A percentile compares a stretch with the other conserved stretches of the same genome.
These are phyloP conservation scores for Ephydatia muelleri DNA, from an alignment of 37 sponge, comb jelly and placozoan genomes.

Conservation along the genomic window DNA sequence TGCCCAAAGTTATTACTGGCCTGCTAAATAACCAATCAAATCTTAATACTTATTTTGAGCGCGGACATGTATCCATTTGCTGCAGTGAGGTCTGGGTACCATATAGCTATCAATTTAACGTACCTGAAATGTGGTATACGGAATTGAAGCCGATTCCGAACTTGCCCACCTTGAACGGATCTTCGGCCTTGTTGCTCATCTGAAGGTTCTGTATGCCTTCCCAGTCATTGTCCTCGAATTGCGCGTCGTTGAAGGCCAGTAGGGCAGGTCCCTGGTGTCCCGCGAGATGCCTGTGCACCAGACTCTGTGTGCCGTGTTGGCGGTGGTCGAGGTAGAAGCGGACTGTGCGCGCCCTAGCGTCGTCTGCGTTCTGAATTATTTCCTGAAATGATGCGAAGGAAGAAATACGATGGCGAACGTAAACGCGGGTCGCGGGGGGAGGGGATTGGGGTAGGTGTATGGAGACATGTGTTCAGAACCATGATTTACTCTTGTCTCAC, in stretches of 20 bases:
- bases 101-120: too few species aligned
- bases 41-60: too few species aligned
- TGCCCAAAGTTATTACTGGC: too few species aligned
- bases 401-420: too few species aligned
- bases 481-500: slow-evolving; percentile 22
- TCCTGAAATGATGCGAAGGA: slow-evolving; percentile 17
- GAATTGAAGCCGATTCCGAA: slow-evolving; percentile 66
- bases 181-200: slow-evolving; percentile 43
- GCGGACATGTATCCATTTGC: too few species aligned
- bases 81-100: too few species aligned
- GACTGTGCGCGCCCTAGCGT: slow-evolving; percentile 63
- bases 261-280: slow-evolving; percentile 47
- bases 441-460: too few species aligned
- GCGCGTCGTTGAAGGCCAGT: slow-evolving; percentile 54
- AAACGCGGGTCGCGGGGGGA: too few species aligned
- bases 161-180: slow-evolving; percentile 55
- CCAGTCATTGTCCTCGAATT: slow-evolving; percentile 55
- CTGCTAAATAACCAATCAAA: too few species aligned
- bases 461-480: too few species aligned
- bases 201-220: slow-evolving; percentile 32
- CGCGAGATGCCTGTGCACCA: not conserved
- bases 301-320: not conserved
- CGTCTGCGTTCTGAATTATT: slow-evolving; percentile 77
- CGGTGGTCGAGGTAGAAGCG: slow-evolving; percentile 51
- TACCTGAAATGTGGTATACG: slow-evolving; percentile 63